phyloP scores from a whole-genome alignment of 2,113 vertebrate genomes.

The human region DNA sequence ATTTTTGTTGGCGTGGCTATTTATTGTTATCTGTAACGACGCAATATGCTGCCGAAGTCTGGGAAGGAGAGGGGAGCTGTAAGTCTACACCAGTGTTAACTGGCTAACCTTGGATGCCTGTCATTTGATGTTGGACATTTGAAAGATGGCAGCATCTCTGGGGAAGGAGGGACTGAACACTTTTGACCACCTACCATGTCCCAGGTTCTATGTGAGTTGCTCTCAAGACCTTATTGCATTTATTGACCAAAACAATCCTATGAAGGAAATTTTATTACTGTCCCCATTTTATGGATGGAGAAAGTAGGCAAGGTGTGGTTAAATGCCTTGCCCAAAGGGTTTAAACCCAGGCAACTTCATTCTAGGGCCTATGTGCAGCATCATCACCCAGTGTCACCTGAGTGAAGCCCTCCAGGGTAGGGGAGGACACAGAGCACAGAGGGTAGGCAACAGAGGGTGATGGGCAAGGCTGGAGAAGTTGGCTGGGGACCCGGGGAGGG shows the following conservation, averaged over 20 bases:
- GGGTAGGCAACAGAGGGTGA: neutral
- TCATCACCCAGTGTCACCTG: neutral
- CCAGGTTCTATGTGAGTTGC: neutral
- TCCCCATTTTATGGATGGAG: neutral
- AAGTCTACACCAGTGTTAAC: neutral
- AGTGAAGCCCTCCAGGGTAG: neutral
- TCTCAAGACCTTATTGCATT: neutral
- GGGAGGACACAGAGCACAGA: neutral
- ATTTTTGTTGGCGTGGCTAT: conserved; percentile 41
- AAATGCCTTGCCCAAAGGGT: neutral
- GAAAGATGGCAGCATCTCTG: neutral
- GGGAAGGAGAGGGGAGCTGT: neutral
- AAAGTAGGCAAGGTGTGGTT: neutral
- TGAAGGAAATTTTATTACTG: neutral
- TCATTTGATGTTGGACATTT: neutral
- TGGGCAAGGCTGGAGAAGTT: accelerated
- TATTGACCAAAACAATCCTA: neutral
- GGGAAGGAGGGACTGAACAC: neutral
- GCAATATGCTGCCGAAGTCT: neutral
- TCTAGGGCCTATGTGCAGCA: neutral
- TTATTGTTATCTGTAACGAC: neutral
- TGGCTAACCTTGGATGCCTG: neutral
- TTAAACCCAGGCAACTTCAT: neutral
- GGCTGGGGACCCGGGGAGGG: accelerated
- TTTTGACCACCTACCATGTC: neutral